Base-by-base conservation (phyloP, 2,888 invertebrate genomes). In the Didymodactylos carnosus region DNA sequence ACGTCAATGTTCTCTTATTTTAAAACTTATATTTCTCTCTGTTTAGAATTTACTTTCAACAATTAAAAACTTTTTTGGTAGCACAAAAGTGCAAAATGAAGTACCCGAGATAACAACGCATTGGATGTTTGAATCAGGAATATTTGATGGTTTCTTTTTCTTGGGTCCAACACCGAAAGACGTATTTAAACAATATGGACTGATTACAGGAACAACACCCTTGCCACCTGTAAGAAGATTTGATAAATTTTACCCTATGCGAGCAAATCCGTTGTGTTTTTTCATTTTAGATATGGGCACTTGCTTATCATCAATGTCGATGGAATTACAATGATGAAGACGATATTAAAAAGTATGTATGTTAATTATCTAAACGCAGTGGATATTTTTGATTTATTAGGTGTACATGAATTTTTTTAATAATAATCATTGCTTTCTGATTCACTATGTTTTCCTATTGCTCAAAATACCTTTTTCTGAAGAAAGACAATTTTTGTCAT, bases 301-400 rank as follows among this genome's bases (percentile, higher is more conserved):
- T 99, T 72, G 94, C 88, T 3, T 97, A 97, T 82, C 98, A 99
- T 84, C 98, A 99, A 83, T 90, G 90, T 77, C 88, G 98, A 40
- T 99, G 98, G 98, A 99, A 99, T 84, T 99, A 99, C 85, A 93
- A 94, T 78, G 94, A 97, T 82, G 90, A 95, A 81, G 89, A 90
- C 14, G 98, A 99, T 84, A 92, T 99, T 0, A 87, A 88, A 73
- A 78, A 46, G 62, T 62, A 62, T 7, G n/a, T n/a, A n/a, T n/a
- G n/a, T n/a, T n/a, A n/a, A n/a, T n/a, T n/a, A n/a, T n/a, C n/a
- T n/a, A n/a, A n/a, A n/a, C n/a, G n/a, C n/a, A n/a, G n/a, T n/a
- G n/a, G n/a, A n/a, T n/a, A n/a, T n/a, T n/a, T n/a, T n/a, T n/a
- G n/a, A n/a, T n/a, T n/a, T n/a, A n/a, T n/a, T n/a, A n/a, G n/a